Evolutionary conservation across 2,113 vertebrate genomes (phyloP).

Genomic region (Cephalopterus ornatus): DNA sequence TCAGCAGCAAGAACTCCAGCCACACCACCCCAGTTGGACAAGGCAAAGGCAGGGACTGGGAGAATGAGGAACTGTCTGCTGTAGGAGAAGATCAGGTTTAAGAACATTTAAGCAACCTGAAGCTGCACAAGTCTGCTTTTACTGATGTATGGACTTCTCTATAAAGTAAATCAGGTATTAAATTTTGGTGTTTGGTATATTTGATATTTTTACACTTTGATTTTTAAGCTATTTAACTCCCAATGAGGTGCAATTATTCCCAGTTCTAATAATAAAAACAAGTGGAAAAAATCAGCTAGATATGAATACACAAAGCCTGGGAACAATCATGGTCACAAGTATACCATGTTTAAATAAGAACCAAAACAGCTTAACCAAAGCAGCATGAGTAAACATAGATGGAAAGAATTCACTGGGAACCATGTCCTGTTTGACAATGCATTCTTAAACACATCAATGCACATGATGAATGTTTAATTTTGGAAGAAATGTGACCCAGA

Average conservation of each 20-base stretch:
- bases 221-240: neutral
- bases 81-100: neutral
- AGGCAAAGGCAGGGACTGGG: neutral
- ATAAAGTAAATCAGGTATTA: neutral
- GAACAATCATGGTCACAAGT: neutral
- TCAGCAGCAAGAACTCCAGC: neutral
- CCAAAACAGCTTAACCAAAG: neutral
- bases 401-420: neutral
- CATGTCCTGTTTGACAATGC: neutral
- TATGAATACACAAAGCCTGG: neutral
- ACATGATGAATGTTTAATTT: neutral
- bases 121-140: neutral
- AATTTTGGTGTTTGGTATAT: neutral
- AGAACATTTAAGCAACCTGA: neutral
- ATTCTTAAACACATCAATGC: neutral
- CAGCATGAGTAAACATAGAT: neutral
- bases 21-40: neutral
- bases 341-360: neutral
- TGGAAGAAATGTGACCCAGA: neutral
- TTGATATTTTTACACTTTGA: neutral
- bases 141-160: neutral
- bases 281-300: neutral
- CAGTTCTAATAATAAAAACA: neutral
- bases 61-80: neutral
- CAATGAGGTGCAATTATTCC: neutral